Base-by-base conservation (phyloP, 2,797 vertebrate genomes). In the Allobates femoralis region DNA sequence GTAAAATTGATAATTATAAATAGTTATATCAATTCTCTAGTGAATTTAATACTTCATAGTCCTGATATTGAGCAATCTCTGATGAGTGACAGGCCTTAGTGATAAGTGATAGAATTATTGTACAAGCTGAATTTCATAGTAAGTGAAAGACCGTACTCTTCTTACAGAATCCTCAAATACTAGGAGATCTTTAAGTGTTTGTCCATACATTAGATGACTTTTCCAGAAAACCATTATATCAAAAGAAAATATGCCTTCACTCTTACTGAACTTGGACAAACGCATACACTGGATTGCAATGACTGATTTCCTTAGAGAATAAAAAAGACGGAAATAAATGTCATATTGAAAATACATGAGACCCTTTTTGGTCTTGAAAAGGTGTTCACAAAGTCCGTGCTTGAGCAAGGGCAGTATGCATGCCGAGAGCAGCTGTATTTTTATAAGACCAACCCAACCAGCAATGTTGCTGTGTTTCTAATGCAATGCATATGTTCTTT, bases 151-250 rank as follows among this genome's bases (percentile, higher is more conserved):
- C 15, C 2, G 5, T 56, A 28, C 34, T 83, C 7, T 37, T 46
- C 23, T 75, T 60, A 60, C 23, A 26, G 37, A 50, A 26, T 55
- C 55, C 74, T 5, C 55, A 58, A 62, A 46, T 60, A 56, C 37
- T 83, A 21, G 55, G 53, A 30, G 55, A 26, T 26, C 41, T 41
- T 83, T 83, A 75, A 83, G 37, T 51, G 75, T 46, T 77, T 85
- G 83, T 26, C 74, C 83, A 79, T 85, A 34, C 50, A n/a, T 50
- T 64, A 56, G 23, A 85, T 78, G 18, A 78, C 26, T 78, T 85
- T 85, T 85, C 74, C 83, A 85, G 83, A 4, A 82, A 60, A 79
- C 81, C 34, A 53, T 66, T 58, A 77, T 84, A 84, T 75, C 16
- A 84, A 76, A 53, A 66, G 73, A 53, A 51, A 62, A 60, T n/a